A percentile compares a stretch with the other conserved stretches of the same genome.
These are phyloP conservation scores for Dusona sp. DNA, from an alignment of 2,888 invertebrate species.

Conservation along the genomic window DNA sequence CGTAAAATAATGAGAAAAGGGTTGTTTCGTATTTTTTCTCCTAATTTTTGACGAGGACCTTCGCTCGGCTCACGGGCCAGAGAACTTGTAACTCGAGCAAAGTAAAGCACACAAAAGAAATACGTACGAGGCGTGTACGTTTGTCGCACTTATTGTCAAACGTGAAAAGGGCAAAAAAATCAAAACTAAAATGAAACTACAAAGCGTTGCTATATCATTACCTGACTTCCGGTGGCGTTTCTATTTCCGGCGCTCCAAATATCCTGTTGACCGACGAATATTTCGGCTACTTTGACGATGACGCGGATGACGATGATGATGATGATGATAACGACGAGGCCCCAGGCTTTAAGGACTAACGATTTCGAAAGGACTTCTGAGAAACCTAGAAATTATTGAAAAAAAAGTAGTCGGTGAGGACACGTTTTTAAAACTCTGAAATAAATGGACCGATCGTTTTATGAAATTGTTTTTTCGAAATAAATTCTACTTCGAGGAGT, in stretches of 20 bases:
- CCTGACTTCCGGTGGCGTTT: constrained; percentile 61
- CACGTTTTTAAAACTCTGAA: too few relatives aligned
- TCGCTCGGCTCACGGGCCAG: constrained; percentile 1
- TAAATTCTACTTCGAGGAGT: neutral
- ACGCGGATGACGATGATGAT: constrained; percentile 42
- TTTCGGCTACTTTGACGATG: constrained; percentile 42
- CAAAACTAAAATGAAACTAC: constrained; percentile 1
- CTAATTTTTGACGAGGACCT: neutral
- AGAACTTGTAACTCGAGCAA: constrained; percentile 10
- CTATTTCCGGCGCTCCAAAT: constrained; percentile 45
- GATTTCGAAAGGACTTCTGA: constrained; percentile 48
- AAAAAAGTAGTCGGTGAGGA: neutral
- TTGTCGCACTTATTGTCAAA: neutral
- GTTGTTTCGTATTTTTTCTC: neutral
- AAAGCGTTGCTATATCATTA: constrained; percentile 51
- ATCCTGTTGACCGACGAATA: constrained; percentile 46
- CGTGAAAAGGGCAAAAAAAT: neutral
- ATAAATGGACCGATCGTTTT: neutral
- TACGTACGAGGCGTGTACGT: neutral
- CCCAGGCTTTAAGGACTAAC: constrained; percentile 36
- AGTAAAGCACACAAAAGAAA: neutral
- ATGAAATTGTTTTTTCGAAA: neutral
- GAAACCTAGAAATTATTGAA: constrained; percentile 38
- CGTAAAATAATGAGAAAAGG: neutral
- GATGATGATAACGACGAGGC: constrained; percentile 12